Base-by-base conservation (phyloP, 23 tunicate species). In the Phallusia fumigata region DNA sequence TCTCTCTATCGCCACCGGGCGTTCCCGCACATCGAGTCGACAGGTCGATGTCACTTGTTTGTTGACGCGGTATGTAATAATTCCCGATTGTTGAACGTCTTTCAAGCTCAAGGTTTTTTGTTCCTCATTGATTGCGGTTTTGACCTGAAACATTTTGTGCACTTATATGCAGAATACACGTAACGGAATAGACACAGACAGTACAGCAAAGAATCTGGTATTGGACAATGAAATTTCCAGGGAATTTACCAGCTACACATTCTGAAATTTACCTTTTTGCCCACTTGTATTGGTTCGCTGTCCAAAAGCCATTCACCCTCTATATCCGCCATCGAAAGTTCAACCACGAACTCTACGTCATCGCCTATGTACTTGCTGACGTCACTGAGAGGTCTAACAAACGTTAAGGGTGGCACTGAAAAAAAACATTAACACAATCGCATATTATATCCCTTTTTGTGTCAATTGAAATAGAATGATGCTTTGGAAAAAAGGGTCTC, bases 281-380 rank as follows among this genome's bases (percentile, higher is more conserved):
- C 51, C 26, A 34, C 34, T 1, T 51, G 51, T 35, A 86, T 12
- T 58, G 52, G 40, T 34, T 73, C 80, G 35, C 83, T 86, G 80
- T 86, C 90, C 36, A 86, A 30, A 79, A 86, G n/a, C 90, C 90
- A 86, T 33, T 86, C 85, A 13, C 90, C 90, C 32, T 86, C 90
- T 12, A 81, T 84, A 21, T 86, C 90, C 50, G 85, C 44, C 44
- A 33, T 34, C 30, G 90, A 86, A 26, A 86, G 49, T 52, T 51
- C 64, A 12, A 74, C 52, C 34, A 18, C 15, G 51, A 86, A 86
- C 36, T 75, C 76, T 19, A 65, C 90, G 51, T 86, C 90, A 73
- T 86, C 90, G 24, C 85, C 81, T 19, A 80, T 49, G 80, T 74
- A 86, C 18, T 72, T 83, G 30, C 78, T 51, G 8, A 75, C 81